These are phyloP conservation scores for Neomorphus geoffroyi DNA, from an alignment of 2,797 vertebrate genomes.

Conservation along the genomic window DNA sequence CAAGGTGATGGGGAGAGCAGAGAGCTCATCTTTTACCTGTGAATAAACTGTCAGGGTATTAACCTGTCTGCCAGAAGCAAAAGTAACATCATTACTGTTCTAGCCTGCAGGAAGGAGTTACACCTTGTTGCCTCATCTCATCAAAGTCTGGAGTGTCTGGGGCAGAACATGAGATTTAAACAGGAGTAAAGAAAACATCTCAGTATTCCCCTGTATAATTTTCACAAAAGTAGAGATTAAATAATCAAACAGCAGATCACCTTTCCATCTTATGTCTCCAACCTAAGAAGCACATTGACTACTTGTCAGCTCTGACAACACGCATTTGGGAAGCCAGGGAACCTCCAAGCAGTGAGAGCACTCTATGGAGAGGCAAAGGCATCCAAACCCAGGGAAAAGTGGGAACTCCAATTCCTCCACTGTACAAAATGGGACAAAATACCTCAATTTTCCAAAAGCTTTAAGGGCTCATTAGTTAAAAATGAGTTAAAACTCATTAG, in stretches of 20 bases:
- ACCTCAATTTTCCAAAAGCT: neutral
- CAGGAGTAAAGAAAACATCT: rapidly evolving
- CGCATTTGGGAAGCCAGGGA: neutral
- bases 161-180: neutral
- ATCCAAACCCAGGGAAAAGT: neutral
- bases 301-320: neutral
- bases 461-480: neutral
- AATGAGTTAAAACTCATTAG: neutral
- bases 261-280: neutral
- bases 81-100: neutral
- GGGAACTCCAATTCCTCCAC: neutral
- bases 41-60: neutral
- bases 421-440: neutral
- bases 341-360: neutral
- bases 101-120: neutral
- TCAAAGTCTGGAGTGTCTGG: neutral
- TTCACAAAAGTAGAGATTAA: neutral
- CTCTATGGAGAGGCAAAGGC: neutral
- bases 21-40: neutral
- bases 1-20: neutral
- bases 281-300: neutral
- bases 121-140: neutral
- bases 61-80: neutral
- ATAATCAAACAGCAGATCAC: neutral
- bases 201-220: neutral